Evolutionary conservation across 2,888 invertebrate species (phyloP), one percentile per base, ranked within the genome.

Genomic region (Drosophila bunnanda): DNA sequence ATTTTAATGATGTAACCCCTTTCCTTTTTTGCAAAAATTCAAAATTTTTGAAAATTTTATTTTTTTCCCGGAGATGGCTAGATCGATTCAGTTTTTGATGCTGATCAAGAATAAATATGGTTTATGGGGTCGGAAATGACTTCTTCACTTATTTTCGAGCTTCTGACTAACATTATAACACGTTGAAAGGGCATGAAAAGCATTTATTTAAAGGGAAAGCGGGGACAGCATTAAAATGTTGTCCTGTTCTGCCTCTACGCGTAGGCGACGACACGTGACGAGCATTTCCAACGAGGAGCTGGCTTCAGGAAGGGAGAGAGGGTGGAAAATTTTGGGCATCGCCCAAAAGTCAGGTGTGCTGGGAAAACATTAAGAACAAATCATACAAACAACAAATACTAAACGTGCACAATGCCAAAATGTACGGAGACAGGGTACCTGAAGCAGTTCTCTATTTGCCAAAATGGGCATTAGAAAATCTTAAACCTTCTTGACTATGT

Each of bases 181-280:
- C 25, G 2, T 25, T 4, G 3, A 25, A 25, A 4, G 25, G 2
- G 25, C 4, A 25, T 25, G 25, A 25, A 25, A 25, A 25, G 32
- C 50, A 52, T 52, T 52, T 50, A 32, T 32, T 54, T 43, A 38
- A 54, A 46, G 38, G 3, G 28, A 41, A 41, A 48, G 30, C 41
- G 39, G 34, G 39, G 58, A 39, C 62, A 46, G 59, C 66, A 75
- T 75, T 77, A 52, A 75, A 79, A 77, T 71, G 62, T 60, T 57
- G 38, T 56, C 48, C 52, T 62, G 79, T 52, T 38, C 48, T 57
- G 82, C 66, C 15, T 25, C 44, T 76, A 76, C 70, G 64, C 68
- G 60, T 61, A 62, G 80, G 69, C 69, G 80, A 56, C n/a, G 61
- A 57, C 73, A 80, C 76, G 81, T 78, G 79, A 79, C 77, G 44